phyloP scores from a whole-genome alignment of 2,888 invertebrate species.

The Dicycla oo region DNA sequence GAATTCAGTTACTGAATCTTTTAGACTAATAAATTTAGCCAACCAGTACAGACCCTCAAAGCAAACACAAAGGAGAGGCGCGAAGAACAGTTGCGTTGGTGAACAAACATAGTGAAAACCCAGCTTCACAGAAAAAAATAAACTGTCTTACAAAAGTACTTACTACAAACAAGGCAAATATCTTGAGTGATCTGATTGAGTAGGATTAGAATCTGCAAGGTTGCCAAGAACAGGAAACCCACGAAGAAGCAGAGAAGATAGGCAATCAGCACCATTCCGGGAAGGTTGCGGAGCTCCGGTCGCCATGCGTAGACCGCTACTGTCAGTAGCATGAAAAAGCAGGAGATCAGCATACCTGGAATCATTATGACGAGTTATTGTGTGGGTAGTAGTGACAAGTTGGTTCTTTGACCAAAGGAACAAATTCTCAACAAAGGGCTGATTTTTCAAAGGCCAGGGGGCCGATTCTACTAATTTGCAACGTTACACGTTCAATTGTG shows the following conservation, averaged over 20 bases:
- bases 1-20: too few species aligned
- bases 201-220: conserved; percentile 84
- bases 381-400: neutral
- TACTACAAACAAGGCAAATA: conserved; percentile 72
- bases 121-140: neutral
- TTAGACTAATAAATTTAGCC: neutral
- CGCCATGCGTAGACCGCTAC: conserved; percentile 93
- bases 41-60: neutral
- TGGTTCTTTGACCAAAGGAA: neutral
- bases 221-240: conserved; percentile 91
- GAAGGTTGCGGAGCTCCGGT: conserved; percentile 93
- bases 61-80: too few species aligned
- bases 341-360: conserved; percentile 93
- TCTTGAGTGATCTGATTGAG: conserved; percentile 63
- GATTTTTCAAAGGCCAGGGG: too few species aligned
- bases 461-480: too few species aligned
- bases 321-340: conserved; percentile 93
- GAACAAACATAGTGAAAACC: too few species aligned
- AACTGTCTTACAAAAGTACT: conserved; percentile 64
- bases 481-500: too few species aligned
- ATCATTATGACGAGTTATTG: neutral
- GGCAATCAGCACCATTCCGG: conserved; percentile 93
- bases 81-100: too few species aligned
- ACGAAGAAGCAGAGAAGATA: conserved; percentile 92
- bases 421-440: neutral